phyloP scores from a whole-genome alignment of 2,113 vertebrate species.

The Sceloporus tristichus region DNA sequence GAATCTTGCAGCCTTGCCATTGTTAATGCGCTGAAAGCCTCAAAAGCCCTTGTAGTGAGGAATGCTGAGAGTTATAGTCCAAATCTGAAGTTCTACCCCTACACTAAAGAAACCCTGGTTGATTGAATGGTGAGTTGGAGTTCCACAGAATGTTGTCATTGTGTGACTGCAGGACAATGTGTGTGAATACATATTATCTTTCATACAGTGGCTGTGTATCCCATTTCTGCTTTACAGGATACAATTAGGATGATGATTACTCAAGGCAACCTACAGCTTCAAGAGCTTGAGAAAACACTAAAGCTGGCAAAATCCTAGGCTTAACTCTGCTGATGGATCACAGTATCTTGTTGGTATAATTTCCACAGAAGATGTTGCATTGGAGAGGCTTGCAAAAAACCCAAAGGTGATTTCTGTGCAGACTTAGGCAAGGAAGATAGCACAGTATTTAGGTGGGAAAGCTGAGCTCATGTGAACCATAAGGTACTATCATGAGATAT shows the following conservation, averaged over 20 bases:
- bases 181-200: accelerated
- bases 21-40: too few species aligned
- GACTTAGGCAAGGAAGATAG: background rate
- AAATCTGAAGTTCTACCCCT: too few species aligned
- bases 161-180: background rate
- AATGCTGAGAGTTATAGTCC: too few species aligned
- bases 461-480: background rate
- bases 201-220: accelerated
- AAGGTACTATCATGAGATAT: background rate
- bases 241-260: constrained; percentile 94
- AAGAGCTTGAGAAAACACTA: constrained; percentile 86
- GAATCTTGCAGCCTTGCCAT: too few species aligned
- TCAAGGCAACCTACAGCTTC: constrained; percentile 90
- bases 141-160: background rate
- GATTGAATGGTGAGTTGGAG: background rate
- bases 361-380: background rate
- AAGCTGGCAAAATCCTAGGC: constrained; percentile 82
- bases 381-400: background rate
- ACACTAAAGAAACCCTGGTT: background rate
- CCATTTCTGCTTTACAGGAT: constrained; percentile 79
- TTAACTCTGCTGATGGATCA: constrained; percentile 6
- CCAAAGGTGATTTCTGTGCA: background rate
- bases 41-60: too few species aligned
- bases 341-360: background rate
- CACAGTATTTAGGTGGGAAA: background rate